Evolutionary conservation across 2,888 invertebrate genomes (phyloP).

Genomic region (Tetanocera ferruginea): DNA sequence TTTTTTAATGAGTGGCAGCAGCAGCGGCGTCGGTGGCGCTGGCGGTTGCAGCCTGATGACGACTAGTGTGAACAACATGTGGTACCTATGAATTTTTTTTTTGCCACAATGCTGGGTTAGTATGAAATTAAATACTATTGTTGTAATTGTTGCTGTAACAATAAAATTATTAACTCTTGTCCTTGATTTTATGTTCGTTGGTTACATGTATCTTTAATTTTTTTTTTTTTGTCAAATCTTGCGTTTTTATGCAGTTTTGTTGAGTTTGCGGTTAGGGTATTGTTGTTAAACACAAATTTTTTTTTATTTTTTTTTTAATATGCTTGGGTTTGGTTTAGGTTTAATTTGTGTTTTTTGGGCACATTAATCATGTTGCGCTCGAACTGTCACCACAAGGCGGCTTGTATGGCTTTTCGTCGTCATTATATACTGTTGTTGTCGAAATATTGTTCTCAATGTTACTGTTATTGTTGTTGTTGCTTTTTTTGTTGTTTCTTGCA

Average conservation of each 20-base stretch:
- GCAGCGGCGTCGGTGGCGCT: too few species aligned
- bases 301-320: not conserved
- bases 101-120: not conserved
- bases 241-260: not conserved
- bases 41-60: not conserved
- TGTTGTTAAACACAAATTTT: not conserved
- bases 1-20: too few species aligned
- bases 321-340: not conserved
- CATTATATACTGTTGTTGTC: not conserved
- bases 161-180: not conserved
- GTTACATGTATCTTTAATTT: not conserved
- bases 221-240: not conserved
- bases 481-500: not conserved
- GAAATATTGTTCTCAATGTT: not conserved
- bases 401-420: not conserved
- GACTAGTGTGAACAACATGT: not conserved
- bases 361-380: conserved; percentile 20
- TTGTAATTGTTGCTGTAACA: not conserved
- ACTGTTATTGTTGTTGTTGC: not conserved
- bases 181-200: not conserved
- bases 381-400: conserved; percentile 15
- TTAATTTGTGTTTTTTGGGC: not conserved
- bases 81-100: not conserved
- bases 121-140: not conserved
- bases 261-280: too few species aligned